Evolutionary conservation across 2,113 vertebrate genomes (phyloP).

Genomic region (mouse (Mus musculus)): GRCm39 chr6:109967501-109968000

Average conservation of each 20-base stretch:
- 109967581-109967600: background rate
- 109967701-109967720: background rate
- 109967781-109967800: background rate
- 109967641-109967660: background rate
- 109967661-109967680: background rate
- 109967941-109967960: background rate
- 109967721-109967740: background rate
- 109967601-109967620: background rate
- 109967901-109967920: background rate
- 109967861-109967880: background rate
- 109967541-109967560: background rate
- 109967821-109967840: background rate
- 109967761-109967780: background rate
- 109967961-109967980: background rate
- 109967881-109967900: background rate
- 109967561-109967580: background rate
- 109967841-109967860: background rate
- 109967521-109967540: background rate
- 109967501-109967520: background rate
- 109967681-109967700: background rate
- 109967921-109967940: background rate
- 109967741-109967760: background rate
- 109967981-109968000: background rate
- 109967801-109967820: background rate
- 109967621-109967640: background rate